Evolutionary conservation across 2,888 invertebrate species (phyloP).

Genomic region (Platycheirus rosarum): DNA sequence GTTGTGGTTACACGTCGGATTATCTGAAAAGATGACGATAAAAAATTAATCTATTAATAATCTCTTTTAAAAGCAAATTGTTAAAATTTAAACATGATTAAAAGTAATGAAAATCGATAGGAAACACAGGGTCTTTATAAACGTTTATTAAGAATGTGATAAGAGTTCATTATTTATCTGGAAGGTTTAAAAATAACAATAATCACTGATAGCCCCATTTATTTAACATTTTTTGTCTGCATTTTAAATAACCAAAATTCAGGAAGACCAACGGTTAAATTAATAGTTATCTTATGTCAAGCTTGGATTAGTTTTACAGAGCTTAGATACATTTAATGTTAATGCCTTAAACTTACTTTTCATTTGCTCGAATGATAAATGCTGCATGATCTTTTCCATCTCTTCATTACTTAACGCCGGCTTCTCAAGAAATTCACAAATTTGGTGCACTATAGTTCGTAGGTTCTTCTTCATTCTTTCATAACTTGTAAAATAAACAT

Average conservation of each 20-base stretch:
- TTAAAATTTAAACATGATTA: too few species aligned
- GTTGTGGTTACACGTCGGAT: slow-evolving; percentile 12
- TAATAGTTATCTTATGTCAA: too few species aligned
- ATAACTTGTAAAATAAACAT: slow-evolving; percentile 77
- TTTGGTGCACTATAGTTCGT: slow-evolving; percentile 58
- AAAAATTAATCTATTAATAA: too few species aligned
- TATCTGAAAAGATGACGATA: background rate
- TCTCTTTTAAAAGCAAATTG: too few species aligned
- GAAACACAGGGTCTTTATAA: background rate
- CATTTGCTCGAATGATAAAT: slow-evolving; percentile 79
- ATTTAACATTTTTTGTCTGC: background rate
- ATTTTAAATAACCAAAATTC: background rate
- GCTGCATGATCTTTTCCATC: slow-evolving; percentile 76
- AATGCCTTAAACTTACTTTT: slow-evolving; percentile 73
- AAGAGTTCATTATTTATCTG: too few species aligned
- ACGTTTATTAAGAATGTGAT: background rate
- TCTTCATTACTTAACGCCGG: slow-evolving; percentile 73
- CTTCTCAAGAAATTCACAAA: slow-evolving; percentile 77
- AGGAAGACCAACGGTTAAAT: too few species aligned
- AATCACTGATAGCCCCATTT: too few species aligned
- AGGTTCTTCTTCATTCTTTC: slow-evolving; percentile 77
- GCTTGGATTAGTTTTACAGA: too few species aligned
- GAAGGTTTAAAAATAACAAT: too few species aligned
- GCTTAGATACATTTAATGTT: too few species aligned
- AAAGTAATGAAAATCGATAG: background rate